phyloP scores from a whole-genome alignment of 1,140 invertebrate genomes.

The Oppia nitens region DNA sequence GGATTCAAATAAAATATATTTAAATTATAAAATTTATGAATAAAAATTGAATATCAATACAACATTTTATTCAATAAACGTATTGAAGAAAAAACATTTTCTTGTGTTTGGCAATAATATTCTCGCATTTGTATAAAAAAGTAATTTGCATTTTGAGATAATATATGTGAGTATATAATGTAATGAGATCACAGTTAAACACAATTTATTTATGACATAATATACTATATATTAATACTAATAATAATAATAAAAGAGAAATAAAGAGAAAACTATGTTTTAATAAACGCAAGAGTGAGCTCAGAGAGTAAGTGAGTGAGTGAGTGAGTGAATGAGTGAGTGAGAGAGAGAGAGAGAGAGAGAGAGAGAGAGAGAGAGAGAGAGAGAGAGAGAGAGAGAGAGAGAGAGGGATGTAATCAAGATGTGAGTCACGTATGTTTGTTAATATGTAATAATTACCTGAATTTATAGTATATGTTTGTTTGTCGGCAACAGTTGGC shows the following conservation, averaged over 20 bases:
- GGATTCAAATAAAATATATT: background rate
- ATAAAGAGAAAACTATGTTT: background rate
- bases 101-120: too few relatives aligned
- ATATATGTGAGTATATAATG: too few relatives aligned
- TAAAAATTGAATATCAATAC: background rate
- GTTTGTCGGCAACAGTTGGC: background rate
- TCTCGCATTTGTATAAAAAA: too few relatives aligned
- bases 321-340: constrained; percentile 1
- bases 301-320: background rate
- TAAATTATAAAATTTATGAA: background rate
- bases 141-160: too few relatives aligned
- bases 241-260: too few relatives aligned
- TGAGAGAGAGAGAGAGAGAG: constrained; percentile 1
- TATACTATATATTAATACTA: too few relatives aligned
- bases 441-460: background rate
- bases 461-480: background rate
- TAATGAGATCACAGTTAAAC: too few relatives aligned
- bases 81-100: too few relatives aligned
- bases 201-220: too few relatives aligned
- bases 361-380: background rate
- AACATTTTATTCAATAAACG: background rate
- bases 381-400: constrained; percentile 1
- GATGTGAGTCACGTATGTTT: background rate
- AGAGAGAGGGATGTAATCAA: background rate
- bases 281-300: background rate